phyloP scores from a whole-genome alignment of 2,113 vertebrate genomes.

The Cygnus buccinator region DNA sequence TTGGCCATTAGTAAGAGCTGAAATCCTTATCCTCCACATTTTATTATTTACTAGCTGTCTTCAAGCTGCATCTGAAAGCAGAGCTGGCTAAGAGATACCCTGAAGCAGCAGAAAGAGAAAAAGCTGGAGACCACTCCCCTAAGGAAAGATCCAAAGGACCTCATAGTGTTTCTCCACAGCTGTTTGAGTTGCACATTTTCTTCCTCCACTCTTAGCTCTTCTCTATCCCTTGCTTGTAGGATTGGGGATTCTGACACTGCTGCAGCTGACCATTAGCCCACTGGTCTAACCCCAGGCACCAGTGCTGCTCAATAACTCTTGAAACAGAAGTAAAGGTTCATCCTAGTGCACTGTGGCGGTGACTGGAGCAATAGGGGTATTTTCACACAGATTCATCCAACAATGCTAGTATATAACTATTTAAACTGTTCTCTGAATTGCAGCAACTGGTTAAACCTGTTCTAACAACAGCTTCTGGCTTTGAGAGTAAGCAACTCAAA shows the following conservation, averaged over 20 bases:
- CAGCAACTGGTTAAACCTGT: slow-evolving; percentile 48
- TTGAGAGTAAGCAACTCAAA: neutral
- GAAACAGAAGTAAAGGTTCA: neutral
- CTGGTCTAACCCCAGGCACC: neutral
- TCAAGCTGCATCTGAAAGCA: neutral
- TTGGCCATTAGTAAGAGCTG: neutral
- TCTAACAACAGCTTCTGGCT: neutral
- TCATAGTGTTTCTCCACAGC: neutral
- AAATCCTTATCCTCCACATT: neutral
- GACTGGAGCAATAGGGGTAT: neutral
- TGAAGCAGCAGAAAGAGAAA: neutral
- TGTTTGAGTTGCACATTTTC: neutral
- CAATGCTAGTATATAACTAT: neutral
- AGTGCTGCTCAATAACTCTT: neutral
- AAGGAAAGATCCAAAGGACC: neutral
- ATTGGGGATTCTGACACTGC: neutral
- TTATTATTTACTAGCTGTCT: neutral
- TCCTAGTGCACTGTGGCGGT: neutral
- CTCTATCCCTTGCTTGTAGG: neutral
- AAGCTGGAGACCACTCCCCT: neutral
- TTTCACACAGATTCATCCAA: slow-evolving; percentile 38
- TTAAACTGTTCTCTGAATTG: slow-evolving; percentile 22
- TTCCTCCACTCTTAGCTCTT: neutral
- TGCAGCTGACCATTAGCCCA: neutral
- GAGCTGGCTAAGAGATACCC: neutral